Conservation (phyloP, 1,140 invertebrate genomes). For the Leptinotarsa texana region DNA sequence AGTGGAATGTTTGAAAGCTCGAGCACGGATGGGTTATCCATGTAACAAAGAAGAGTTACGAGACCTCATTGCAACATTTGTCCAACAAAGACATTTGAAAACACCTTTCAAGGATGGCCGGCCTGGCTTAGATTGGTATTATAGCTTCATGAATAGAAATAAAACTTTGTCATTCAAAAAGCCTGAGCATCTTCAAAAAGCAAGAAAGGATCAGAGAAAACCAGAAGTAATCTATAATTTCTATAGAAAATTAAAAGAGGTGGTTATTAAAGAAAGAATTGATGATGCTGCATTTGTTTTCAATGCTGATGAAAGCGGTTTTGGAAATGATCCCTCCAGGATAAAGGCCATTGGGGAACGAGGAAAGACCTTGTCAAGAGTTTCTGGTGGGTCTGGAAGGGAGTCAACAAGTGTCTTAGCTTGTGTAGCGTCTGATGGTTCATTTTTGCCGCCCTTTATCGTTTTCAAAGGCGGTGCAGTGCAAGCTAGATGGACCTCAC, state of each 20-base stretch:
- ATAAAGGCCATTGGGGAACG: conserved; percentile 36
- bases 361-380: conserved; percentile 42
- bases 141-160: conserved; percentile 13
- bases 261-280: conserved; percentile 9
- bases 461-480: conserved; percentile 47
- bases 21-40: conserved; percentile 29
- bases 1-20: conserved; percentile 29
- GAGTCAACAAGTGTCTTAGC: conserved; percentile 48
- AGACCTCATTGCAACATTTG: conserved; percentile 20
- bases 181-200: conserved; percentile 36
- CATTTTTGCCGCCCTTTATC: conserved; percentile 48
- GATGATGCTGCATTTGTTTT: conserved; percentile 30
- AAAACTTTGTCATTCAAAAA: conserved; percentile 26
- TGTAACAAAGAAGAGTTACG: conserved; percentile 30
- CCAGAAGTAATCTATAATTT: conserved; percentile 36
- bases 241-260: conserved; percentile 32
- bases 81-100: conserved; percentile 16
- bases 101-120: conserved; percentile 9
- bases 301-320: conserved; percentile 35
- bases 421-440: conserved; percentile 45
- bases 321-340: conserved; percentile 28
- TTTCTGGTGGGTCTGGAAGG: conserved; percentile 47
- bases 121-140: conserved; percentile 14
- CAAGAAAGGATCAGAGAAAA: conserved; percentile 27
- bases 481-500: conserved; percentile 46